phyloP scores from a whole-genome alignment of 2,888 invertebrate species.

The Calliphora vomitoria region DNA sequence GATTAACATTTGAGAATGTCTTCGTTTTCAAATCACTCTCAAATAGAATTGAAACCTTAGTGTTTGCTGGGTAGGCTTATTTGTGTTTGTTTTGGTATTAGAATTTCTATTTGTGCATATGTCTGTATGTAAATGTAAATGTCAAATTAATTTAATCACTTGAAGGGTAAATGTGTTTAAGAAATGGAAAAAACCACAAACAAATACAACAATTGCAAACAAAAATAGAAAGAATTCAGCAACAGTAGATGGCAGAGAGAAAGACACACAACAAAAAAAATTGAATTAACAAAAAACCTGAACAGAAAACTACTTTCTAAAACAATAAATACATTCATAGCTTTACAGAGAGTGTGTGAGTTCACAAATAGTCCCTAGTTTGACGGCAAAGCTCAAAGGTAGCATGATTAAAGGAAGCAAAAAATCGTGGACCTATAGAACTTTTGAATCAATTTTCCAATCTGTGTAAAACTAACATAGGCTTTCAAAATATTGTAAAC shows the following conservation, averaged over 20 bases:
- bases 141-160: slow-evolving; percentile 63
- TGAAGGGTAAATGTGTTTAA: slow-evolving; percentile 24
- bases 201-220: neutral
- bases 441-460: too few relatives aligned
- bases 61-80: neutral
- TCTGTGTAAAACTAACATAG: too few relatives aligned
- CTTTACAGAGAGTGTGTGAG: neutral
- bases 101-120: slow-evolving; percentile 15
- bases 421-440: too few relatives aligned
- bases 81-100: slow-evolving; percentile 29
- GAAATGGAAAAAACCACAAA: neutral
- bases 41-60: too few relatives aligned
- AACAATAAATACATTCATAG: neutral
- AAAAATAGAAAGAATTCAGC: neutral
- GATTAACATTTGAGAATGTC: too few relatives aligned
- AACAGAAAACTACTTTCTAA: too few relatives aligned
- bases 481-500: too few relatives aligned
- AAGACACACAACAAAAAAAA: neutral
- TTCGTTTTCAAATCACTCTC: too few relatives aligned
- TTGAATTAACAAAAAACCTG: neutral
- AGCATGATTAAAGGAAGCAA: too few relatives aligned
- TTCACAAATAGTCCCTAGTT: neutral
- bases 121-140: slow-evolving; percentile 23
- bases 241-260: neutral
- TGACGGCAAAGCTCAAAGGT: too few relatives aligned